Percentiles rank a stretch among this genome's conserved stretches.
These are phyloP conservation scores for Dicyrtoma fusca DNA, from an alignment of 2,888 invertebrate genomes.

Conservation along the genomic window DNA sequence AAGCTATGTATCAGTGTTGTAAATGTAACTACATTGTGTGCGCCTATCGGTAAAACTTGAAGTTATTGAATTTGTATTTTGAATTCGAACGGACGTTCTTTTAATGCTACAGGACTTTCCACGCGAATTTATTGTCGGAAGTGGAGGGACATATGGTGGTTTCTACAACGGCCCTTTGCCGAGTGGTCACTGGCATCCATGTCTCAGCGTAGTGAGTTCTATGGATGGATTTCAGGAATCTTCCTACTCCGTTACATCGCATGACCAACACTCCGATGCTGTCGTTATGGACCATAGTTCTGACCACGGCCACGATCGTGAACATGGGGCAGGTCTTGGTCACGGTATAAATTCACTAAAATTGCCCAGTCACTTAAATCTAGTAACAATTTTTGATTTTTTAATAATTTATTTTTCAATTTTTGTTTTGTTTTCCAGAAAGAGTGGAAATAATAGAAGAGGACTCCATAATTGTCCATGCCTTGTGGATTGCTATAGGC, in stretches of 20 bases:
- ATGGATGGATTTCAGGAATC: constrained; percentile 69
- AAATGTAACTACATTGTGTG: too few relatives aligned
- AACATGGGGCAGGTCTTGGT: too few relatives aligned
- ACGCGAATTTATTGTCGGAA: constrained; percentile 72
- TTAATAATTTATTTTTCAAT: not conserved
- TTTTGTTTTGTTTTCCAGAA: constrained; percentile 22
- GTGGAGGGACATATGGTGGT: constrained; percentile 72
- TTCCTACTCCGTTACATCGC: constrained; percentile 68
- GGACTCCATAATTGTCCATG: constrained; percentile 58
- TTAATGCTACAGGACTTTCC: constrained; percentile 48
- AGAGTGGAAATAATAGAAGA: constrained; percentile 47
- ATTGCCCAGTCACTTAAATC: too few relatives aligned
- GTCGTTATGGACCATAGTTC: not conserved
- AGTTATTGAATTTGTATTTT: too few relatives aligned
- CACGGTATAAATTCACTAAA: too few relatives aligned
- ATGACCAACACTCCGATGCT: constrained; percentile 59
- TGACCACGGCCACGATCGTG: not conserved
- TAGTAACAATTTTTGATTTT: too few relatives aligned
- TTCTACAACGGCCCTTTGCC: constrained; percentile 77
- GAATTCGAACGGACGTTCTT: too few relatives aligned
- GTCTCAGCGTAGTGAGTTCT: constrained; percentile 73
- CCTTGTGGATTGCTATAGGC: constrained; percentile 71
- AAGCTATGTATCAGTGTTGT: too few relatives aligned
- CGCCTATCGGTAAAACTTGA: too few relatives aligned
- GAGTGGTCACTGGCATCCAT: constrained; percentile 69